Evolutionary conservation across 2,113 vertebrate genomes (phyloP).

Genomic region (Probosciger aterrimus): DNA sequence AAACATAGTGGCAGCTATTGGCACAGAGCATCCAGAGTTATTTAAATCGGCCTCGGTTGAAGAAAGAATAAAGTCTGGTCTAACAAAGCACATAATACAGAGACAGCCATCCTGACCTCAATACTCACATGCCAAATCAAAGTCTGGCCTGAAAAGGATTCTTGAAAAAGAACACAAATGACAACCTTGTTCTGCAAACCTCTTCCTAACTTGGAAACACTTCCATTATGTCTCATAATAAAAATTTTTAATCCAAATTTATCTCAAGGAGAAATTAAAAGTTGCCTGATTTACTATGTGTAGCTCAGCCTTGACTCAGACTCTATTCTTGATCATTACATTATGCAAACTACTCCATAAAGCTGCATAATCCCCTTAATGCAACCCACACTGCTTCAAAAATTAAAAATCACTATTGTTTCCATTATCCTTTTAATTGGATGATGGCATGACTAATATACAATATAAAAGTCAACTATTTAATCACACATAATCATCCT

Average conservation of each 20-base stretch:
- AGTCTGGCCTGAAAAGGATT: not conserved
- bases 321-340: constrained; percentile 38
- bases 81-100: not conserved
- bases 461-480: constrained; percentile 13
- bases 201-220: not conserved
- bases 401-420: constrained; percentile 33
- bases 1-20: not conserved
- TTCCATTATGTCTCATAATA: not conserved
- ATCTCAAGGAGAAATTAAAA: not conserved
- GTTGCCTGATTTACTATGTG: not conserved
- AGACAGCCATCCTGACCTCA: not conserved
- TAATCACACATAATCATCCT: constrained; percentile 33
- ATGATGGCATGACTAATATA: constrained; percentile 44
- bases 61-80: not conserved
- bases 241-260: not conserved
- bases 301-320: constrained; percentile 41
- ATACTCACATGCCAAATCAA: not conserved
- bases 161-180: not conserved
- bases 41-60: not conserved
- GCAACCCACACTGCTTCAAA: constrained; percentile 37
- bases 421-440: constrained; percentile 50
- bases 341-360: constrained; percentile 45
- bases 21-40: not conserved
- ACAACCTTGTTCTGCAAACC: not conserved
- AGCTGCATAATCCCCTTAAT: constrained; percentile 36